phyloP scores from a whole-genome alignment of 53 echinoderm and acorn worm genomes.

The Temnopleurus reevesii region DNA sequence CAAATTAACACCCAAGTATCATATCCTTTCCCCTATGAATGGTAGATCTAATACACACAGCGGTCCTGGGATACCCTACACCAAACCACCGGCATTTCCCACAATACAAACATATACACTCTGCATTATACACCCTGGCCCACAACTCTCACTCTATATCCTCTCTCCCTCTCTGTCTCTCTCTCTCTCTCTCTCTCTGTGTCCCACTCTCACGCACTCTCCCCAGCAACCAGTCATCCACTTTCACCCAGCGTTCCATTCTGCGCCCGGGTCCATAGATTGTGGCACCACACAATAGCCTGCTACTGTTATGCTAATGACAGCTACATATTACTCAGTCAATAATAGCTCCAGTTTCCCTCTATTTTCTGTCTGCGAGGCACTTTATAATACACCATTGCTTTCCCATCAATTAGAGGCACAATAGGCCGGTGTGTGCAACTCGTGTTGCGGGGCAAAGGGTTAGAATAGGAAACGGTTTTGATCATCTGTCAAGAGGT shows the following conservation, averaged over 20 bases:
- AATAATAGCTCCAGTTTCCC: slow-evolving; percentile 52
- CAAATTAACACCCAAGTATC: not conserved
- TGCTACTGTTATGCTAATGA: slow-evolving; percentile 61
- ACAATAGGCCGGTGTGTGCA: slow-evolving; percentile 45
- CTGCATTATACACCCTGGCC: not conserved
- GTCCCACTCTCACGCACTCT: not conserved
- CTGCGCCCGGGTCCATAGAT: not conserved
- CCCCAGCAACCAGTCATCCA: slow-evolving; percentile 22
- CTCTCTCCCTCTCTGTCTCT: not conserved
- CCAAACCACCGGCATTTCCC: not conserved
- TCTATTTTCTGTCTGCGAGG: slow-evolving; percentile 38
- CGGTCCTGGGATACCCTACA: slow-evolving; percentile 7
- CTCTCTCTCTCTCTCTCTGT: not conserved
- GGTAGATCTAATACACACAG: not conserved
- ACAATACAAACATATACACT: not conserved
- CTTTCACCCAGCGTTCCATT: slow-evolving; percentile 1
- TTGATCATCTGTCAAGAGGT: slow-evolving; percentile 30
- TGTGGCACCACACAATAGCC: slow-evolving; percentile 35
- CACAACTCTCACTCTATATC: not conserved
- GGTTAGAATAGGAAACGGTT: slow-evolving; percentile 23
- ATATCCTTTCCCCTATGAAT: not conserved
- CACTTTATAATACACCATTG: slow-evolving; percentile 44
- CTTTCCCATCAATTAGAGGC: slow-evolving; percentile 56
- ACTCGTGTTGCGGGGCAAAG: slow-evolving; percentile 9
- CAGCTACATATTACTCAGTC: slow-evolving; percentile 47